phyloP scores from a whole-genome alignment of 2,888 invertebrate species.

The Xestoiulus laeticollis region DNA sequence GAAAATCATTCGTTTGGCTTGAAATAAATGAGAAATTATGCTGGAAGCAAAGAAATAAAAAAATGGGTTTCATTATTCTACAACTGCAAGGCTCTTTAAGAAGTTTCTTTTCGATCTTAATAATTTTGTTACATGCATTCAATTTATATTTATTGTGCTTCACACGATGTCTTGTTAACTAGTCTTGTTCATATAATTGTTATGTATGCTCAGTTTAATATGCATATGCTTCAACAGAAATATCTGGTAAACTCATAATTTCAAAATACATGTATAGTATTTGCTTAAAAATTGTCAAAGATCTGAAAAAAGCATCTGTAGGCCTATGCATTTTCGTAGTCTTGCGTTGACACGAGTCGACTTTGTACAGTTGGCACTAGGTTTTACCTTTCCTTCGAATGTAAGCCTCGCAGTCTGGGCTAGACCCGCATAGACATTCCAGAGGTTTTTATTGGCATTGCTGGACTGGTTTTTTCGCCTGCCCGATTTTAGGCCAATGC shows the following conservation, averaged over 20 bases:
- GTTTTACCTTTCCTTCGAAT: not conserved
- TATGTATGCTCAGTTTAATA: too few species aligned
- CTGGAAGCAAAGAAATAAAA: too few species aligned
- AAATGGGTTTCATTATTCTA: too few species aligned
- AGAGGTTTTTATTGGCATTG: slow-evolving; percentile 34
- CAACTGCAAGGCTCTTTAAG: too few species aligned
- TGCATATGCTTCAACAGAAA: not conserved
- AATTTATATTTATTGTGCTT: too few species aligned
- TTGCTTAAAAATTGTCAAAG: not conserved
- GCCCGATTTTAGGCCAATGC: slow-evolving; percentile 29
- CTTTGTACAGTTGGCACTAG: not conserved
- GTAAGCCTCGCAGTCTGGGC: not conserved
- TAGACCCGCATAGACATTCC: not conserved
- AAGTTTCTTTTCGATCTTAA: too few species aligned
- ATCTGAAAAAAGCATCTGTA: not conserved
- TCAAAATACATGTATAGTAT: not conserved
- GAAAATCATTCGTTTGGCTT: too few species aligned
- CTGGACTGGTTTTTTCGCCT: slow-evolving; percentile 21
- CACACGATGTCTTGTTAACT: too few species aligned
- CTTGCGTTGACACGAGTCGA: not conserved
- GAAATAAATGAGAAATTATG: too few species aligned
- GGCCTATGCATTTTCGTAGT: not conserved
- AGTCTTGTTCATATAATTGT: too few species aligned
- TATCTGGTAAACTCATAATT: not conserved
- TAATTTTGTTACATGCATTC: too few species aligned